These are phyloP conservation scores for Okapia johnstoni DNA, from an alignment of 2,113 vertebrate genomes.

Conservation along the genomic window DNA sequence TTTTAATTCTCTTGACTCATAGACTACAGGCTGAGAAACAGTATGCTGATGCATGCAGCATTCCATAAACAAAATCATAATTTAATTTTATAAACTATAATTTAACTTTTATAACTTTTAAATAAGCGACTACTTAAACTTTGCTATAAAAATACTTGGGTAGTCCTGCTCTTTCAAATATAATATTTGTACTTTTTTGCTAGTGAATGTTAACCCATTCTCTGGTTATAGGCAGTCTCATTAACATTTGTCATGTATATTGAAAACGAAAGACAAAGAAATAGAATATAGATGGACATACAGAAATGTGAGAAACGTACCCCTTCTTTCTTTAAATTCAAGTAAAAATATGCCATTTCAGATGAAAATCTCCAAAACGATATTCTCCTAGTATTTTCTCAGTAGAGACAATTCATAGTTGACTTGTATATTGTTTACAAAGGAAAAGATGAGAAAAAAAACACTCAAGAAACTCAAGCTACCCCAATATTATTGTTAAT, in stretches of 20 bases:
- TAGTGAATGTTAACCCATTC: neutral
- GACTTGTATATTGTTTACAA: neutral
- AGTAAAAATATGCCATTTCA: neutral
- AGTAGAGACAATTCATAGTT: neutral
- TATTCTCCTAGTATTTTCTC: neutral
- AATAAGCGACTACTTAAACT: neutral
- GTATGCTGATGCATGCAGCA: neutral
- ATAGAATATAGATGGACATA: neutral
- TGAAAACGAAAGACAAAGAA: neutral
- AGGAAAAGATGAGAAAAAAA: neutral
- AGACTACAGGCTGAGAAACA: neutral
- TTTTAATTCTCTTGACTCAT: neutral
- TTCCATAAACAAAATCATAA: neutral
- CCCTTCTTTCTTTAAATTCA: neutral
- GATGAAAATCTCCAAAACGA: neutral
- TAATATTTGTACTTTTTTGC: neutral
- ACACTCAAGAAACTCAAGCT: neutral
- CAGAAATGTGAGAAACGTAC: neutral
- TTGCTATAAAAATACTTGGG: neutral
- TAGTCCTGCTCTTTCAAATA: neutral
- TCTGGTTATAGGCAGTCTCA: neutral
- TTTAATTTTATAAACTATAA: neutral
- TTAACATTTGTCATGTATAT: neutral
- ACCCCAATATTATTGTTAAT: neutral
- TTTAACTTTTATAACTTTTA: neutral